Evolutionary conservation across 2,888 invertebrate species (phyloP).

Genomic region (Papilio elwesi): DNA sequence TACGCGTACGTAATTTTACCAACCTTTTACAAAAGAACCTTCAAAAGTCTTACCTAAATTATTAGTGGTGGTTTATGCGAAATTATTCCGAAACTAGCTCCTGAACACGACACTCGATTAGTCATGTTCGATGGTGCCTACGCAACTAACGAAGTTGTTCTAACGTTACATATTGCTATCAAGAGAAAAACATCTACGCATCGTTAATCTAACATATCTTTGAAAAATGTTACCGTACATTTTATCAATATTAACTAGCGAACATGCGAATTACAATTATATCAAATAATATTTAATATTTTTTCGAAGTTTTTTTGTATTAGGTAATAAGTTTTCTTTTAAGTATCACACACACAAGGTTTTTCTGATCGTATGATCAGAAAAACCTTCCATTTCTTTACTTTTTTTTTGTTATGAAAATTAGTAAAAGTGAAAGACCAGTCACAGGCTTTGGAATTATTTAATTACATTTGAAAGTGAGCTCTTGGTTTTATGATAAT

Average conservation of each 20-base stretch:
- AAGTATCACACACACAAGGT: no score
- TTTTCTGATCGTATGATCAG: no score
- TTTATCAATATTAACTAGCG: slow-evolving; percentile 20
- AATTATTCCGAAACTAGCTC: slow-evolving; percentile 25
- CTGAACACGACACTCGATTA: slow-evolving; percentile 7
- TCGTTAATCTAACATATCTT: slow-evolving; percentile 33
- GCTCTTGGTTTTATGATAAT: no score
- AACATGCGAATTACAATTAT: background rate
- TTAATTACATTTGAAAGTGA: no score
- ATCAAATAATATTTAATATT: background rate
- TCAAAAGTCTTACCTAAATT: no score
- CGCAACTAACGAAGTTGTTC: slow-evolving; percentile 29
- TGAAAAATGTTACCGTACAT: slow-evolving; percentile 12
- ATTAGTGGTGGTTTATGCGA: background rate
- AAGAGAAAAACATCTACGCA: slow-evolving; percentile 33
- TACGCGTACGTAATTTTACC: no score
- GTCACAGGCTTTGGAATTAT: no score
- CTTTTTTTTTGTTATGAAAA: no score
- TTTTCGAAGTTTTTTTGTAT: background rate
- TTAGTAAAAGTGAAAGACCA: no score
- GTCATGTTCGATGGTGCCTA: slow-evolving; percentile 30
- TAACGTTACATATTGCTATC: slow-evolving; percentile 21
- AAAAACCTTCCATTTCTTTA: no score
- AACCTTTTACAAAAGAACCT: no score
- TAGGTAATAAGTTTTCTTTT: no score